These are phyloP conservation scores for Leucoma salicis DNA, from an alignment of 2,888 invertebrate species.

Conservation along the genomic window DNA sequence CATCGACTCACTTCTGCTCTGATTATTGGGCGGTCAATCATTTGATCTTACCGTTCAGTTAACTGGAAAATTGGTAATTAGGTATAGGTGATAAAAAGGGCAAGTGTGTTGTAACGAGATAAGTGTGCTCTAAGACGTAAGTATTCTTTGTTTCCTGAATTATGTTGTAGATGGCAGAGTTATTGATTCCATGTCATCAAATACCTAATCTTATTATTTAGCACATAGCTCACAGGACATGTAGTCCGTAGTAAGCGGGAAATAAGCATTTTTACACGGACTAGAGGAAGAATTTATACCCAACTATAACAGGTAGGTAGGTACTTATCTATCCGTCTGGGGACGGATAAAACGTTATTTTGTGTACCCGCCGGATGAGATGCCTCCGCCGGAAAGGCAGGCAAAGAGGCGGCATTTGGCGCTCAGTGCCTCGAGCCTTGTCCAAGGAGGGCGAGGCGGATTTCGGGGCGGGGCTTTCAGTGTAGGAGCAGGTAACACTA, in stretches of 20 bases:
- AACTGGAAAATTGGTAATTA: constrained; percentile 80
- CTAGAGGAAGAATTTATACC: background rate
- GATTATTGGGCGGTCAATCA: constrained; percentile 79
- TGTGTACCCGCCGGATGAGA: too few species aligned
- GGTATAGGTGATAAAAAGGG: constrained; percentile 64
- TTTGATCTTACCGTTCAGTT: constrained; percentile 73
- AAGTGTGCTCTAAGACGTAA: constrained; percentile 25
- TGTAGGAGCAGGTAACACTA: too few species aligned
- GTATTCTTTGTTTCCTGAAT: background rate
- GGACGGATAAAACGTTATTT: background rate
- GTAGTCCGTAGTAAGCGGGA: too few species aligned
- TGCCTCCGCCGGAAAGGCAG: too few species aligned
- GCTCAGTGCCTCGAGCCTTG: too few species aligned
- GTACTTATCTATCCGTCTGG: background rate
- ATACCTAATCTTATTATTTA: background rate
- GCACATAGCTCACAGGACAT: too few species aligned
- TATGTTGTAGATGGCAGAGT: background rate
- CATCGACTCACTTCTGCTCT: constrained; percentile 59
- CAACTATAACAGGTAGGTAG: background rate
- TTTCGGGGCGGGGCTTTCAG: too few species aligned
- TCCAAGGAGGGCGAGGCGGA: too few species aligned
- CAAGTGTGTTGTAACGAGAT: constrained; percentile 38
- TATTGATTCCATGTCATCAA: background rate
- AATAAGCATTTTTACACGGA: too few species aligned
- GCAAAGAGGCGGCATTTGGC: too few species aligned